Evolutionary conservation across 2,113 vertebrate genomes (phyloP), one percentile per base, ranked within the genome.

Genomic region (Nycticryphes semicollaris): DNA sequence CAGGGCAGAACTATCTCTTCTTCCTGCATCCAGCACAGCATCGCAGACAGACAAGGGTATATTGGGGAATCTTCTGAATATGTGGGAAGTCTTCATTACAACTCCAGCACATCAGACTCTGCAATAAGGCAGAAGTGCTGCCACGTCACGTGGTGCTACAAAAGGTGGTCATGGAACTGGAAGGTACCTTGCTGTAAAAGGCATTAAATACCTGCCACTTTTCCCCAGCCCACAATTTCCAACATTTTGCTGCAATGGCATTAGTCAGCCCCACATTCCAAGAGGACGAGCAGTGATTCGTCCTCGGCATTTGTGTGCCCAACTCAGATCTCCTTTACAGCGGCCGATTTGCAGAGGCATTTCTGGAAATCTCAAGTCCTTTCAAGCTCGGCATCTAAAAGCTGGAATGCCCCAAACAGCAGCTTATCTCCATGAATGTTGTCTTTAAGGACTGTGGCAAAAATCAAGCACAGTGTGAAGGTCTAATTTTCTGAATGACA

Each of bases 241-340:
- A 31, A 45, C 1, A 21, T 6, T 51, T 47, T 17, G 18, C 48
- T 82, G 57, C 82, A 51, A 10, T 20, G 33, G n/a, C 16, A 50
- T 7, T 3, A 14, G 37, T 9, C 33, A 56, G 51, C 6, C n/a
- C 13, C 3, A n/a, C 57, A 5, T 12, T 12, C 24, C 63, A 1
- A 2, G 39, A 35, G 18, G 33, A 18, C 12, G 15, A 84, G 45
- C 3, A 41, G 47, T 16, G 23, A 47, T 47, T 68, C 57, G 17
- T 1, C 24, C 81, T n/a, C 0, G 0, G 25, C 0, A 0, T n/a
- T 8, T 1, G 1, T 31, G 24, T 14, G 54, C 37, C 69, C 41
- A 5, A 1, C 56, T 18, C 59, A 12, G 9, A n/a, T 9, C 50
- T 59, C 35, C 24, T 19, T 21, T 1, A 15, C 0, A 1, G 31